phyloP scores from a whole-genome alignment of 2,888 invertebrate genomes.

The Dermolepida albohirtum region DNA sequence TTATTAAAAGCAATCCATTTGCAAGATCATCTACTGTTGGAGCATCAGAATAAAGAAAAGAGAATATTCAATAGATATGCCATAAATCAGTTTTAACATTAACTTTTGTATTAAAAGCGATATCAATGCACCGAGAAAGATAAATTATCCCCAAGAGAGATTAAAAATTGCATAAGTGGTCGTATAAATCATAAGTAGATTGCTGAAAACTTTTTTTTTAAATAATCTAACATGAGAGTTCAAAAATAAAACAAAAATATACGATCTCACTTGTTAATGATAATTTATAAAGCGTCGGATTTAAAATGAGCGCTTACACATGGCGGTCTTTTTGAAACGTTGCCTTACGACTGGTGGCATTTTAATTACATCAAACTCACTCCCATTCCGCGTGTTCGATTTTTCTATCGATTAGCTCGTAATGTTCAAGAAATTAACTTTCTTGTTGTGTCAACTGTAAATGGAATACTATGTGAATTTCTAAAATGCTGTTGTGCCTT shows the following conservation, averaged over 20 bases:
- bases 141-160: constrained; percentile 45
- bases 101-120: constrained; percentile 49
- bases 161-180: constrained; percentile 48
- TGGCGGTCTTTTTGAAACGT: constrained; percentile 47
- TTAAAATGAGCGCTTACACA: constrained; percentile 45
- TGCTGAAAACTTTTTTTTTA: constrained; percentile 47
- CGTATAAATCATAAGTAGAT: constrained; percentile 48
- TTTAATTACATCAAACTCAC: constrained; percentile 42
- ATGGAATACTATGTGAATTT: constrained; percentile 26
- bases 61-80: constrained; percentile 46
- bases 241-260: too few species aligned
- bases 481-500: constrained; percentile 9
- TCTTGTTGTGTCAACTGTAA: constrained; percentile 26
- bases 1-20: too few species aligned
- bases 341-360: constrained; percentile 36
- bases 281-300: constrained; percentile 49
- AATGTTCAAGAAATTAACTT: constrained; percentile 34
- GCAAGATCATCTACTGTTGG: too few species aligned
- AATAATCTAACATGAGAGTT: constrained; percentile 46
- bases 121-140: constrained; percentile 45
- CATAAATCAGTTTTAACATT: constrained; percentile 50
- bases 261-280: constrained; percentile 48
- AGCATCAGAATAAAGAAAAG: too few species aligned
- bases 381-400: constrained; percentile 34
- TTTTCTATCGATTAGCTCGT: constrained; percentile 36